Evolutionary conservation across 2,797 vertebrate species (phyloP).

Genomic region (Clarias pachynema): DNA sequence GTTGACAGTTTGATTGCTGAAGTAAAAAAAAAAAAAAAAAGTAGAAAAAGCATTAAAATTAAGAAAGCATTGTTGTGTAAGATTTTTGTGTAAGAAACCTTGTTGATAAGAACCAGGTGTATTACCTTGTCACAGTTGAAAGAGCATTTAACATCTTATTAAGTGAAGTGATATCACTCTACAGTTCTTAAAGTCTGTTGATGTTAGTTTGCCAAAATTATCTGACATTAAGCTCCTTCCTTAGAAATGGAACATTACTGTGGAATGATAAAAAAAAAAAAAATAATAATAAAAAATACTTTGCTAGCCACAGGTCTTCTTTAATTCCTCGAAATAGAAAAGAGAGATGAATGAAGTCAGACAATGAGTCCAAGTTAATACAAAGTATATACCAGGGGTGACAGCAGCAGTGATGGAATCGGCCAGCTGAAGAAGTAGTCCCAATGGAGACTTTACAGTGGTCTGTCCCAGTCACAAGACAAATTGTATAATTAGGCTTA

Average conservation of each 20-base stretch:
- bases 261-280: background rate
- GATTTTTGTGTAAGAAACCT: background rate
- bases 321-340: conserved; percentile 38
- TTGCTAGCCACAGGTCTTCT: conserved; percentile 21
- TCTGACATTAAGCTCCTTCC: conserved; percentile 5
- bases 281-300: too few species aligned
- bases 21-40: too few species aligned
- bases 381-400: conserved; percentile 46
- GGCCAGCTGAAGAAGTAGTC: conserved; percentile 71
- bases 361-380: conserved; percentile 31
- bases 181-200: background rate
- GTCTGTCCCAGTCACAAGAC: conserved; percentile 78
- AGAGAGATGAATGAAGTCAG: conserved; percentile 42
- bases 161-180: background rate
- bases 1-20: too few species aligned
- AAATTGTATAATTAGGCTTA: conserved; percentile 81
- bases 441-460: conserved; percentile 74
- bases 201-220: background rate
- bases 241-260: background rate
- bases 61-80: background rate
- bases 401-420: conserved; percentile 74
- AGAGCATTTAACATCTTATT: background rate
- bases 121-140: background rate
- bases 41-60: background rate
- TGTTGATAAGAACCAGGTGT: background rate